Evolutionary conservation across 2,888 invertebrate genomes (phyloP), one percentile per base, ranked within the genome.

Genomic region (Rhyacophila evoluta): DNA sequence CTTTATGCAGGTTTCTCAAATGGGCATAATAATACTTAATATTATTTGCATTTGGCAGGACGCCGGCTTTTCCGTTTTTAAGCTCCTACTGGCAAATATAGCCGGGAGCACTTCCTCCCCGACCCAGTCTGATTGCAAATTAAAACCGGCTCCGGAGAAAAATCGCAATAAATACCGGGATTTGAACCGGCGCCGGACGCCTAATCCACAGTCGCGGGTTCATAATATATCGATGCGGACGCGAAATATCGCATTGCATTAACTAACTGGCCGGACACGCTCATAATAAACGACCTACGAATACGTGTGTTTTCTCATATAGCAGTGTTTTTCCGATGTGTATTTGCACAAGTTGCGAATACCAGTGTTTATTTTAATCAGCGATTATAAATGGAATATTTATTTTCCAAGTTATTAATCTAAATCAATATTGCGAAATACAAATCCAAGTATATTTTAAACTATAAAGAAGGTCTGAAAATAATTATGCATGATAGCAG

Each of bases 81-180:
- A 55, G 19, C 55, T 55, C 19, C 29, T 33, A 6, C 6, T 2
- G 6, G 29, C 6, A 33, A 33, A 33, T 33, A 33, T 33, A 33
- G 19, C 55, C 25, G 5, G 55, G 6, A 6, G 25, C 55, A 19
- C 55, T 15, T n/a, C 39, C 55, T 19, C 55, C 4, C 5, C 55
- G 19, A 19, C 19, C 39, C 55, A 10, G 55, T 25, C 77, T 79
- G 77, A 79, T 81, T 75, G 79, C 75, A 75, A 81, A 81, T 81
- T 79, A 81, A 81, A 81, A 79, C 79, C 15, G 72, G 11, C 73
- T 41, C 72, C 29, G 67, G 79, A 77, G 79, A 80, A 81, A 81
- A 81, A 81, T 81, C 55, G 77, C 80, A 69, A 79, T 81, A 81
- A 81, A 81, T 81, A 80, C 38, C 12, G 75, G 80, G 77, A 81